Conservation (phyloP, 2,113 vertebrate genomes). For the Phylloscopus trochiloides region DNA sequence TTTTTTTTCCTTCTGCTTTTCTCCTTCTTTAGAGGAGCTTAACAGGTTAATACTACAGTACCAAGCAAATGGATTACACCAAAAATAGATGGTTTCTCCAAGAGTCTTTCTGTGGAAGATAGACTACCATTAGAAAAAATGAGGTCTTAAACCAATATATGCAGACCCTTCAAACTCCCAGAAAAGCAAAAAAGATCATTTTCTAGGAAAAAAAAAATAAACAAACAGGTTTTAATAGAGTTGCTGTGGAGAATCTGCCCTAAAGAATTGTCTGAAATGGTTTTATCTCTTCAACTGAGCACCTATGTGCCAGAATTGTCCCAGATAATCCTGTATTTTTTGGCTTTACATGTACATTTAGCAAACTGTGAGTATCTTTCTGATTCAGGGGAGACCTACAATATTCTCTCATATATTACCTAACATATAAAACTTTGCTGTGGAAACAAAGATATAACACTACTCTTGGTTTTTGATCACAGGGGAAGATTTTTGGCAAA, state of each 20-base stretch:
- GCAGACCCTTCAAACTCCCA: neutral
- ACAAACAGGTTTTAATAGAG: neutral
- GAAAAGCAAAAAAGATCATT: neutral
- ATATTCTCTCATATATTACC: neutral
- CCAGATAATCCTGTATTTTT: neutral
- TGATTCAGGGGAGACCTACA: neutral
- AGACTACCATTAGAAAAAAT: neutral
- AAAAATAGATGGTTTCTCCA: neutral
- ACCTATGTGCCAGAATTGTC: neutral
- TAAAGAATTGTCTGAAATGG: neutral
- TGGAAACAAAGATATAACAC: neutral
- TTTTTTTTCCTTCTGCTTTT: neutral
- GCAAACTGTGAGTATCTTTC: neutral
- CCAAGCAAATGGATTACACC: neutral
- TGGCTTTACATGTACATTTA: neutral
- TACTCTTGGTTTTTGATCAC: neutral
- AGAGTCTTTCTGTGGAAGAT: neutral
- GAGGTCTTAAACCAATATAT: neutral
- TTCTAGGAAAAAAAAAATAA: neutral
- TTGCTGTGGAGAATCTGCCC: neutral
- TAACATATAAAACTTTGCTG: neutral
- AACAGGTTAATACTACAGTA: neutral
- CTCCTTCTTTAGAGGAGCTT: neutral
- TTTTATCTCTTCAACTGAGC: neutral
- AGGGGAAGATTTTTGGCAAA: neutral